phyloP scores from a whole-genome alignment of 2,113 vertebrate species.

The Emydura subglobosa region DNA sequence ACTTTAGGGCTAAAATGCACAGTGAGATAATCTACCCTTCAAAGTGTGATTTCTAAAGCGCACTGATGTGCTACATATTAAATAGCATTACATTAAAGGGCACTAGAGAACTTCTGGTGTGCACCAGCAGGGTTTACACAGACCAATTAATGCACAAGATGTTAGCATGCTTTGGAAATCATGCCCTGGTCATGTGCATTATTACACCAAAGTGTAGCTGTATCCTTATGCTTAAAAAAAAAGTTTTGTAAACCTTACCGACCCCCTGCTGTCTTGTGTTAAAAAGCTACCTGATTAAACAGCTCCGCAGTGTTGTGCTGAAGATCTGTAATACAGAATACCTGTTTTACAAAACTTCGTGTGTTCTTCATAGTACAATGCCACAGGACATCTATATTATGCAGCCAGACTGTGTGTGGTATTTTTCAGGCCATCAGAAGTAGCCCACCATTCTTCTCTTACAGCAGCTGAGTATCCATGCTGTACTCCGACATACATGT shows the following conservation, averaged over 20 bases:
- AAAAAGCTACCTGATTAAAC: no score
- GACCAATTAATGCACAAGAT: conserved; percentile 8
- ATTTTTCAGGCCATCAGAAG: conserved; percentile 1
- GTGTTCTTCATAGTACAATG: background rate
- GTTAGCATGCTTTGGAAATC: conserved; percentile 1
- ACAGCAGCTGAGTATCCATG: background rate
- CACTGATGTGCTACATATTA: background rate
- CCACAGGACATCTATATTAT: background rate
- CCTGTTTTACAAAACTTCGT: background rate
- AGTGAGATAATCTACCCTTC: background rate
- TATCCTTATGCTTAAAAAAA: no score
- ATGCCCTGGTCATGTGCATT: background rate
- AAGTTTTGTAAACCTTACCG: no score
- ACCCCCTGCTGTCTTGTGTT: no score
- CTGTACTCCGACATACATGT: background rate
- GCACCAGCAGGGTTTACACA: background rate
- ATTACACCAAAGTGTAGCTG: background rate
- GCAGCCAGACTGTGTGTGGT: background rate
- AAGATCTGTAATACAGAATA: background rate
- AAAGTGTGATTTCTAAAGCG: background rate
- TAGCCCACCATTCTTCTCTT: background rate
- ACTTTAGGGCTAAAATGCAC: no score
- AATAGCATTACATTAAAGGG: background rate
- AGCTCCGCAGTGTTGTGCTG: background rate
- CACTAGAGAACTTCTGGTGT: background rate